Evolutionary conservation across 2,113 vertebrate genomes (phyloP).

Genomic region (Neomonachus schauinslandi): DNA sequence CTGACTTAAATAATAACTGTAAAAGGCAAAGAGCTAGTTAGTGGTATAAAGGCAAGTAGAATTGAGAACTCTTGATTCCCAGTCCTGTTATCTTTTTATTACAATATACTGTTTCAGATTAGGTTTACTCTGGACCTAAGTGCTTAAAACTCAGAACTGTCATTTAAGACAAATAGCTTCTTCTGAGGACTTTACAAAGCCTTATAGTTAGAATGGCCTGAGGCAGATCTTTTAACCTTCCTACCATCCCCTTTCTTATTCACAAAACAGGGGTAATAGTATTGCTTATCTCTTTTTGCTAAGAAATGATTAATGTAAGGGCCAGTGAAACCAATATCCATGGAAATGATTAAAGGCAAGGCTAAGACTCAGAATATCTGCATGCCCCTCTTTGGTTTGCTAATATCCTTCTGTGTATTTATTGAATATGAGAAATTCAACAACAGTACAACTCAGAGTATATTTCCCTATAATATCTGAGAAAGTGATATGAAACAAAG

Average conservation of each 20-base stretch:
- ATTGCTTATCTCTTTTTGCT: constrained; percentile 60
- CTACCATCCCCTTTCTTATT: constrained; percentile 59
- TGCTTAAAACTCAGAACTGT: constrained; percentile 66
- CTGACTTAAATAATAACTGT: neutral
- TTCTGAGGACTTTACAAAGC: constrained; percentile 44
- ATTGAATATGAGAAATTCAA: constrained; percentile 22
- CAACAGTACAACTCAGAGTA: neutral
- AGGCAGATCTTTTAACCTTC: constrained; percentile 68
- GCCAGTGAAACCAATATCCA: constrained; percentile 55
- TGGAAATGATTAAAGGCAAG: constrained; percentile 68
- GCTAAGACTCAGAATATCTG: neutral
- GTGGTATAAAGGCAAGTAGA: neutral
- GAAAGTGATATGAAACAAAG: neutral
- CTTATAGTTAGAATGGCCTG: constrained; percentile 40
- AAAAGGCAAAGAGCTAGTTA: constrained; percentile 33
- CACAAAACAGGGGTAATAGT: constrained; percentile 60
- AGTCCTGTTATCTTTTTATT: constrained; percentile 51
- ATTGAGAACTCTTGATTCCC: constrained; percentile 4
- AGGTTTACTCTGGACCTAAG: constrained; percentile 47
- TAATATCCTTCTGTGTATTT: constrained; percentile 29
- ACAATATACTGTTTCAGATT: constrained; percentile 8
- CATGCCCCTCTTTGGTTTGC: neutral
- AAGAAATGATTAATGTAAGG: constrained; percentile 68
- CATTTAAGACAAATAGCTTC: constrained; percentile 75
- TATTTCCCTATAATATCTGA: neutral